These are phyloP conservation scores for Natator depressus DNA, from an alignment of 2,113 vertebrate species.

Conservation along the genomic window DNA sequence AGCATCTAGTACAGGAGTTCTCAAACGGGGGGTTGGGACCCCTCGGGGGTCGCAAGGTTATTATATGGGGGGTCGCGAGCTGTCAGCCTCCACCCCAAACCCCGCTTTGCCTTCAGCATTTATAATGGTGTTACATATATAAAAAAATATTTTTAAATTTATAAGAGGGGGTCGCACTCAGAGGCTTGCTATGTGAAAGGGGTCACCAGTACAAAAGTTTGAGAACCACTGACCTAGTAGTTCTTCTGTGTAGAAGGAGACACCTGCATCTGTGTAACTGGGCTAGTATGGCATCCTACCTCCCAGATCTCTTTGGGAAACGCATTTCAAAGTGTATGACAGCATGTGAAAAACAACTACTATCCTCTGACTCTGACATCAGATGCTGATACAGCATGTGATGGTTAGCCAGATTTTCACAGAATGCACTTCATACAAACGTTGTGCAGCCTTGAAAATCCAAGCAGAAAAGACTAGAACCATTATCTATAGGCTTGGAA, in stretches of 20 bases:
- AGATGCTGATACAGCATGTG: not conserved
- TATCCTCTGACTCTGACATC: not conserved
- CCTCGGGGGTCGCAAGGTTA: no score
- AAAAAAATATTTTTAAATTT: no score
- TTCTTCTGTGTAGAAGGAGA: not conserved
- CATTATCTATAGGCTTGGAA: not conserved
- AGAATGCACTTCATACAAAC: not conserved
- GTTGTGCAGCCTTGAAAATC: not conserved
- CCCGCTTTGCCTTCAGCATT: no score
- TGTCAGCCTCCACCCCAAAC: no score
- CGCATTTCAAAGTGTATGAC: not conserved
- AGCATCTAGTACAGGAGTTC: not conserved
- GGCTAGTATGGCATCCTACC: not conserved
- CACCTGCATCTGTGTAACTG: not conserved
- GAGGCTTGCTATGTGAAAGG: no score
- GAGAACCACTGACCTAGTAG: not conserved
- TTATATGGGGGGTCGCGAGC: no score
- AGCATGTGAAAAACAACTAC: not conserved
- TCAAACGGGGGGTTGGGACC: no score
- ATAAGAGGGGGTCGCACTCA: no score
- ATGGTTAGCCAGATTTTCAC: not conserved
- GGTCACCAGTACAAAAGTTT: no score
- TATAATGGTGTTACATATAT: no score
- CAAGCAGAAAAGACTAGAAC: not conserved
- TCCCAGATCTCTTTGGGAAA: not conserved